Evolutionary conservation across 2,888 invertebrate genomes (phyloP), one percentile per base, ranked within the genome.

Genomic region (Cryptus viduatorius): DNA sequence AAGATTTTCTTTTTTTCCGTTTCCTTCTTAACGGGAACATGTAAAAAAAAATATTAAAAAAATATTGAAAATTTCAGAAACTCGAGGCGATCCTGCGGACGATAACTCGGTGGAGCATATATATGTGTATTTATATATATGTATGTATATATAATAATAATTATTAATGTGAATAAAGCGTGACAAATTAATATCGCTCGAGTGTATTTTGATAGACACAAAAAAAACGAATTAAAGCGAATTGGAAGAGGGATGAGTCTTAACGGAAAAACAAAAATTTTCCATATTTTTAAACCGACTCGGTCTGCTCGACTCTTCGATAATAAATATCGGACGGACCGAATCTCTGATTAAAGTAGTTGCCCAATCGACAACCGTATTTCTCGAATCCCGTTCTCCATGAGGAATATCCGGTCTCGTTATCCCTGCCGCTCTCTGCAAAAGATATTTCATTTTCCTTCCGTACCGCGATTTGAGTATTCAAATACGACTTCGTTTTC

Each of bases 281-380:
- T 14, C 64, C 61, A 73, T 80, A 64, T 65, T 75, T 67, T 84
- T 75, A 83, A 65, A 76, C 83, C 24, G 84, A 73, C 80, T 83
- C 79, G 79, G 75, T 79, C 68, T 87, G 86, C 71, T 84, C 87
- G 78, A 87, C 46, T 83, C 79, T 84, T 44, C 85, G 83, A 84
- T 75, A 76, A 69, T 87, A 81, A 84, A 87, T 75, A 80, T 88
- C 89, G 86, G 61, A 69, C 78, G 85, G 68, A 72, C 85, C 64
- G 83, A 89, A 89, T 86, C 84, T 88, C 85, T 88, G 86, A 87
- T 86, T 88, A 71, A 89, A 53, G 83, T 88, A 89, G 78, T 89
- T 86, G 68, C 87, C 87, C 82, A 88, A 87, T 77, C 87, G 87
- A 87, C 81, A 88, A 87, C 88, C 85, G 81, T 89, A 89, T 78